Conservation (phyloP, 2,888 invertebrate genomes). For the Venusia cambrica region DNA sequence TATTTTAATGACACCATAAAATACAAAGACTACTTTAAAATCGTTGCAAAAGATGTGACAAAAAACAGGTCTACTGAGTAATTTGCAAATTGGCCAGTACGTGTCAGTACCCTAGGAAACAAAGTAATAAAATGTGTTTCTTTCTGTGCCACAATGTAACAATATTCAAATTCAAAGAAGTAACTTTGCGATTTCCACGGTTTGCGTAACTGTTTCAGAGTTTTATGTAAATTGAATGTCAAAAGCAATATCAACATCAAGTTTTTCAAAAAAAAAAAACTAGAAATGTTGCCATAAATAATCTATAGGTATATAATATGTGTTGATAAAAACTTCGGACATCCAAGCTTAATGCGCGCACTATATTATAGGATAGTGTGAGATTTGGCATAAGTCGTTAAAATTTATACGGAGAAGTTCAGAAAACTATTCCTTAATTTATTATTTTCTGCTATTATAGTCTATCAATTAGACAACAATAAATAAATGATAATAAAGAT, state of each 20-base stretch:
- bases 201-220: slow-evolving; percentile 56
- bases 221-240: slow-evolving; percentile 14
- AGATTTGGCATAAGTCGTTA: too few relatives aligned
- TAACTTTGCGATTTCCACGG: slow-evolving; percentile 30
- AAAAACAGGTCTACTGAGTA: slow-evolving; percentile 46
- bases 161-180: slow-evolving; percentile 71
- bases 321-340: too few relatives aligned
- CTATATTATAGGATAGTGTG: too few relatives aligned
- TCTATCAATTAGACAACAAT: too few relatives aligned
- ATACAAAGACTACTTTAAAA: slow-evolving; percentile 42
- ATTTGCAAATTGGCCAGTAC: slow-evolving; percentile 47
- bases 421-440: too few relatives aligned
- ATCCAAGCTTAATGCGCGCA: too few relatives aligned
- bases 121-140: slow-evolving; percentile 35
- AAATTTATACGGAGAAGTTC: too few relatives aligned
- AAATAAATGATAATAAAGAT: too few relatives aligned
- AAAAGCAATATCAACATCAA: slow-evolving; percentile 4
- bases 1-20: slow-evolving; percentile 16
- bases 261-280: slow-evolving; percentile 4
- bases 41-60: slow-evolving; percentile 33
- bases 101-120: slow-evolving; percentile 45
- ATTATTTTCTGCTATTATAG: too few relatives aligned
- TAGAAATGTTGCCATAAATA: background rate
- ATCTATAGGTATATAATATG: too few relatives aligned
- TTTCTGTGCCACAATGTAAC: slow-evolving; percentile 31